Base-by-base conservation (phyloP, 2,113 vertebrate genomes). In the Phylloscopus trochilus region DNA sequence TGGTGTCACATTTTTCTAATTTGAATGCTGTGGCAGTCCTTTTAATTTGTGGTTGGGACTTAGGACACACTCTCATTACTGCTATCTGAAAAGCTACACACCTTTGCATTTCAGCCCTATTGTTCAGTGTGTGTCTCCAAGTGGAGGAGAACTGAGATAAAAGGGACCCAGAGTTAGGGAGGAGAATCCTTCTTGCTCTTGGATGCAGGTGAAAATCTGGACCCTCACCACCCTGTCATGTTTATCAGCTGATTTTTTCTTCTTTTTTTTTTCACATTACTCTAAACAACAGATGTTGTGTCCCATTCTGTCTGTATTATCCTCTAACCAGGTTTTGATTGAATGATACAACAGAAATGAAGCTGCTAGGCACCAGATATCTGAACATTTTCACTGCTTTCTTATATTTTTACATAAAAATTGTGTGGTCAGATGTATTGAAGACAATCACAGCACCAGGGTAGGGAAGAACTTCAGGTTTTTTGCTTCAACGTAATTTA, bases 401-500 rank as follows among this genome's bases (percentile, higher is more conserved):
- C 26, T 44, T 55, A 4, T 19, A 52, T 43, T 67, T 47, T 75
- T 84, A 31, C 1, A 0, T 30, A 11, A 47, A 27, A 53, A 53
- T 4, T 49, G 6, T 62, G 20, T 70, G 28, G 49, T 13, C 18
- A 46, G 51, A 53, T 56, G 10, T 11, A n/a, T 6, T 49, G 33
- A 52, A 82, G 31, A 43, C 10, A 19, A 11, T 28, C 10, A 55
- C 30, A 73, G 17, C 5, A 23, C 4, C 12, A 43, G 19, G 52
- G 3, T 56, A 28, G 23, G 10, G 26, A 55, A 43, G 23, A 66
- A 52, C 7, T 30, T 66, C 7, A 4, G 5, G 0, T 0, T 28
- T 44, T 52, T 83, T 86, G 2, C 35, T 74, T 58, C 10, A 31
- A 4, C 22, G 16, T 43, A 47, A 33, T 73, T 79, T n/a, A 37